Evolutionary conservation across 2,888 invertebrate species (phyloP), one percentile per base, ranked within the genome.

Genomic region (Parapristionchus giblindavisi): DNA sequence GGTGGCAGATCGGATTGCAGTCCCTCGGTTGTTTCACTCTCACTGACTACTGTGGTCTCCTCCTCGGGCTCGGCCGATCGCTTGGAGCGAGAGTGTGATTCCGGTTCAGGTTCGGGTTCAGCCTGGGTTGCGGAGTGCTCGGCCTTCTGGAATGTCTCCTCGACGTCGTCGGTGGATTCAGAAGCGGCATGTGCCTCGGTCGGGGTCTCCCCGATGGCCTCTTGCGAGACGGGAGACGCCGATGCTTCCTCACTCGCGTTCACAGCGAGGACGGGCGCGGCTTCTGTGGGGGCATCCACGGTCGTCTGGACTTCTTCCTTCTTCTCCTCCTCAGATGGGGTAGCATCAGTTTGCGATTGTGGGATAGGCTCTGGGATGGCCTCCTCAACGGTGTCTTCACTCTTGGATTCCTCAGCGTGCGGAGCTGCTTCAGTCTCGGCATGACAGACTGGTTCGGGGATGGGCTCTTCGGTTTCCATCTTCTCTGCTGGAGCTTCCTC

Each of bases 1-100:
- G 48, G 24, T n/a, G 48, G 48, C 32, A 51, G 51, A 32, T 66
- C 66, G 32, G 66, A 36, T 51, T 66, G 66, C 51, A 66, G 66
- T 3, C 51, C 32, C 3, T 27, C n/a, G n/a, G n/a, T n/a, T n/a
- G n/a, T n/a, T n/a, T n/a, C n/a, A n/a, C n/a, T 8, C 32, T 27
- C 21, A 52, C 38, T 56, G 1, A 36, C 54, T 21, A 54, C 38
- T 0, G 24, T 36, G 0, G 36, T 21, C 29, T 54, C 54, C 29
- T 70, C 70, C 38, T 70, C 54, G n/a, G 32, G 29, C 21, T 29
- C 63, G 4, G 63, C 63, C 6, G 11, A 14, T 11, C 66, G 2
- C 66, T 66, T 66, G 34, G 32, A 34, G 34, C 66, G 48, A 8
- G 48, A 51, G 6, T 32, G 38, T 0, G 48, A 51, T n/a, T 32